Evolutionary conservation across 2,797 vertebrate species (phyloP), one percentile per base, ranked within the genome.

Genomic region (Pachyuromys duprasi): DNA sequence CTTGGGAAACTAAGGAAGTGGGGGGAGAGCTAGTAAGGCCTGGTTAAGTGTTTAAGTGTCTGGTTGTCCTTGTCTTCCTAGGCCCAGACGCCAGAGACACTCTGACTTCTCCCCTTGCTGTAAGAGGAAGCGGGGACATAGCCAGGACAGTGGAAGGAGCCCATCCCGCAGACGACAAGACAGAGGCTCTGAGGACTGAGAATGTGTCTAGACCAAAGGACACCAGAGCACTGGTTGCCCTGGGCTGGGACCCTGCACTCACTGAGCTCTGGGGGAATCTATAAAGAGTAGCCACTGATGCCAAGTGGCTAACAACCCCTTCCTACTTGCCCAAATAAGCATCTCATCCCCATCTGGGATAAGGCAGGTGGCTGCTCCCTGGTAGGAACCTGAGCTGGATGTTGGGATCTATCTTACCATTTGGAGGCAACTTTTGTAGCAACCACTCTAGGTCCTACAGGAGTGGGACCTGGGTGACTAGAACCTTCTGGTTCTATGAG

Each of bases 171-270:
- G 93, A 90, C 97, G 96, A 53, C 98, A 97, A 0, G 90, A 98
- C 94, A 97, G 96, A 0, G 95, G 97, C 82, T 98, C 95, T 0
- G 97, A 97, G 49, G 96, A 97, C 89, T 98, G 87, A 89, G 57
- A 45, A 81, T 67, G 33, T 75, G 33, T 45, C 36, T 89, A 36
- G 33, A 36, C 57, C 28, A 39, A 57, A 79, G 63, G 86, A 78
- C 15, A 22, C 33, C 26, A 3, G 45, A 87, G 15, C 1, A 7
- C 0, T 0, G 80, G 69, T 9, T 55, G 45, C 24, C 0, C 2
- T 4, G 76, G 42, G 33, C 36, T 5, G 0, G 63, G 36, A 62
- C 13, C 60, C n/a, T 14, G 86, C 28, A 15, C 76, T n/a, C 33
- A 49, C n/a, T 53, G 36, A 17, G 11, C 28, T 60, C 18, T 39